phyloP scores from a whole-genome alignment of 2,888 invertebrate genomes.

The Ptycholaimellus sp. region DNA sequence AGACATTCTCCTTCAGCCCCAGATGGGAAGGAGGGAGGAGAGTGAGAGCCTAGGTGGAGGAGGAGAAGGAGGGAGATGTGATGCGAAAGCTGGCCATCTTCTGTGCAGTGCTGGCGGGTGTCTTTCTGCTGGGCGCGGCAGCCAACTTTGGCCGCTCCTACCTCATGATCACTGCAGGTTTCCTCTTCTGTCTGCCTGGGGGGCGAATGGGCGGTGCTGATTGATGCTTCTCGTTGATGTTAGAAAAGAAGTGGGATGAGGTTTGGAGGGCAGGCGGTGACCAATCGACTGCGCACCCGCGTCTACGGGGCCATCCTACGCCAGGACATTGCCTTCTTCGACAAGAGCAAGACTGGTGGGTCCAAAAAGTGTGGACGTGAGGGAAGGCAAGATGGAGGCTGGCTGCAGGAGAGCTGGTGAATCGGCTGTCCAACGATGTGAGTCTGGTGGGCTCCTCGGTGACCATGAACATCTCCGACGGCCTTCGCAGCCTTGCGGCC shows the following conservation, averaged over 20 bases:
- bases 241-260: no score
- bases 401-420: slow-evolving; percentile 74
- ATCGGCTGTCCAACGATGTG: slow-evolving; percentile 62
- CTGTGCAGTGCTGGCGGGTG: slow-evolving; percentile 31
- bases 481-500: slow-evolving; percentile 58
- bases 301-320: slow-evolving; percentile 14
- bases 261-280: slow-evolving; percentile 53
- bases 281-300: slow-evolving; percentile 13
- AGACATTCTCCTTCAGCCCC: no score
- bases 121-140: slow-evolving; percentile 60
- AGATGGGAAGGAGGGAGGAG: no score
- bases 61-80: slow-evolving; percentile 3
- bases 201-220: no score
- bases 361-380: no score
- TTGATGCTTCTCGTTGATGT: no score
- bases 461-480: slow-evolving; percentile 75
- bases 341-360: slow-evolving; percentile 15
- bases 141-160: slow-evolving; percentile 76
- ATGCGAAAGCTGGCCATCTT: slow-evolving; percentile 1
- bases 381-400: no score
- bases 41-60: no score
- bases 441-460: slow-evolving; percentile 63
- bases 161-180: slow-evolving; percentile 60
- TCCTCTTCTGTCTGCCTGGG: no score
- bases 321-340: slow-evolving; percentile 20